Evolutionary conservation across 1,140 invertebrate genomes (phyloP), one percentile per base, ranked within the genome.

Genomic region (Drosophila sulfurigaster): DNA sequence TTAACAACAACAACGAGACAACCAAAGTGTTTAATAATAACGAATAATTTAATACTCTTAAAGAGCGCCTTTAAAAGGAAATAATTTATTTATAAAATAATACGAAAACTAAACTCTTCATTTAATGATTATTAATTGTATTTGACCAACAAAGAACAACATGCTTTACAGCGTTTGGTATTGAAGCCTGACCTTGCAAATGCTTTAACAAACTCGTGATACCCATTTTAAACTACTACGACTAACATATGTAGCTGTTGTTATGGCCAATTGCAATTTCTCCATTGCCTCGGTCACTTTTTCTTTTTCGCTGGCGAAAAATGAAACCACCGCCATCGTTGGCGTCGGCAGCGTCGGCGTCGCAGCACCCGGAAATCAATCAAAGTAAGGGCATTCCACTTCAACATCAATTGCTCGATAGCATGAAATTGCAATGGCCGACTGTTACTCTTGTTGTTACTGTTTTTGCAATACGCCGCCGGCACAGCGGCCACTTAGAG

Each of bases 301-400:
- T 78, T 75, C 78, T 75, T 70, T 78, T 69, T 69, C 49, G 60
- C 49, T 70, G 49, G 75, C 65, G 75, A 80, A 80, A 78, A 80
- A 78, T 68, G 75, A 80, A 78, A 77, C 66, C 68, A 63, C 43
- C 54, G 64, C 28, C 25, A 20, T 32, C 38, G 20, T 6, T 20
- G 65, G 10, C 25, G 13, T 11, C 35, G 48, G 28, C 69, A 38
- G 57, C 48, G 70, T 48, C 46, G 46, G 15, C 51, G 56, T 46
- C 54, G 41, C 56, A 49, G 57, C 71, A 85, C 73, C 79, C 79
- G 82, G 82, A 85, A 85, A 85, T 85, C 74, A 82, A 82, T 82
- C 78, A 85, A 74, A 80, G 77, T 82, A 78, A 80, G 77, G 80
- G 77, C 73, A 85, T 85, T 78, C 79, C 79, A 79, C 67, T 68